phyloP scores from a whole-genome alignment of 2,888 invertebrate species.

The Sceliomorpha sp. region DNA sequence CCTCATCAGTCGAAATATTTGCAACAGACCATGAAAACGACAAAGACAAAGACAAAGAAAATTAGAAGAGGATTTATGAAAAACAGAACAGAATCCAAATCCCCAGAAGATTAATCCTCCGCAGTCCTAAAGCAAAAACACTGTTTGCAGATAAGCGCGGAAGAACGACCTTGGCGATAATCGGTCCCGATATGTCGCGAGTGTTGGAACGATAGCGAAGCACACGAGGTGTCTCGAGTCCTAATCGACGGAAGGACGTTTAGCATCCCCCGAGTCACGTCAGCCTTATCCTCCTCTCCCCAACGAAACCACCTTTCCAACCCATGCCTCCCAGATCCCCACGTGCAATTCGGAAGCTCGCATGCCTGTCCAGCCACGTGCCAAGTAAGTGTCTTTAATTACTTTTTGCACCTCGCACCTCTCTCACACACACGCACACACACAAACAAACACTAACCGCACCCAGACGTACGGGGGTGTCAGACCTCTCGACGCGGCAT shows the following conservation, averaged over 20 bases:
- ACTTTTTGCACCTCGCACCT: constrained; percentile 37
- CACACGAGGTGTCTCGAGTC: constrained; percentile 45
- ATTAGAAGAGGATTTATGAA: too few relatives aligned
- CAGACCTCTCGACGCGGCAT: constrained; percentile 7
- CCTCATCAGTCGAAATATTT: too few relatives aligned
- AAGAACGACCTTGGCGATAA: constrained; percentile 57
- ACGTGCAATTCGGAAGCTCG: constrained; percentile 53
- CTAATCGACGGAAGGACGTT: constrained; percentile 39
- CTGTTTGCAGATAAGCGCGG: constrained; percentile 58
- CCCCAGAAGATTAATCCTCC: too few relatives aligned
- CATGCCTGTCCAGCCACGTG: constrained; percentile 55
- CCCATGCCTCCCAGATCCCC: constrained; percentile 20
- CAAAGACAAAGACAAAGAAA: too few relatives aligned
- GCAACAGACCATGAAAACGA: too few relatives aligned
- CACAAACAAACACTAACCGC: too few relatives aligned
- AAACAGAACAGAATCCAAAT: too few relatives aligned
- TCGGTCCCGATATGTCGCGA: constrained; percentile 61
- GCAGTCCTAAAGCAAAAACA: constrained; percentile 44
- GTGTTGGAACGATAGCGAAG: constrained; percentile 58
- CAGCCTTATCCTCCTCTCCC: neutral
- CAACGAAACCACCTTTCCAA: constrained; percentile 38
- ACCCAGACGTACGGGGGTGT: constrained; percentile 36
- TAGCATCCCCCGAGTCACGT: constrained; percentile 14
- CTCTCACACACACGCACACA: constrained; percentile 7
- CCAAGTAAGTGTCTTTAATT: constrained; percentile 56